Conservation (phyloP, 2,113 vertebrate species). For the Cnemophilus loriae region DNA sequence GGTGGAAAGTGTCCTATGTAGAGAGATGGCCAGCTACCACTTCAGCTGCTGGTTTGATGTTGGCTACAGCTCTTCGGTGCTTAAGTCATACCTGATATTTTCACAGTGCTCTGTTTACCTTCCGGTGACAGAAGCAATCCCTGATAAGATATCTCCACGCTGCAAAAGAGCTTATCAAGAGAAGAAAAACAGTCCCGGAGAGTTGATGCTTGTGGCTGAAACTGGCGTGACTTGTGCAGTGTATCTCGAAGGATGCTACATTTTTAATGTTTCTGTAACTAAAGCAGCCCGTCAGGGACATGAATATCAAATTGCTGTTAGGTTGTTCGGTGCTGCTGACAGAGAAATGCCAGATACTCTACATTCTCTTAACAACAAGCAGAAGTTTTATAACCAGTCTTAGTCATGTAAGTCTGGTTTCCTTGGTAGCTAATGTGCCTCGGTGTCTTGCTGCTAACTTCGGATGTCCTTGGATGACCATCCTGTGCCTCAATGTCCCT, state of each 20-base stretch:
- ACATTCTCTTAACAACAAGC: not conserved
- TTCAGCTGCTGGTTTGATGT: not conserved
- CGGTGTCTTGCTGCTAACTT: not conserved
- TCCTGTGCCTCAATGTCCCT: constrained; percentile 14
- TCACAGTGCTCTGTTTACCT: not conserved
- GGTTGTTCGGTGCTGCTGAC: constrained; percentile 22
- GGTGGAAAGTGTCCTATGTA: not conserved
- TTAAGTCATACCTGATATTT: not conserved
- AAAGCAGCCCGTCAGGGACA: not conserved
- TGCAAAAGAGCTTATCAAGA: not conserved
- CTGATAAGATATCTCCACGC: not conserved
- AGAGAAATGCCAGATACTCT: not conserved
- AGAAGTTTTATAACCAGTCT: not conserved
- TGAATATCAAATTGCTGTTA: not conserved
- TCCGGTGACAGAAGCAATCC: constrained; percentile 1
- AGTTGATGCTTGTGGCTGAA: not conserved
- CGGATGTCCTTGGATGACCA: constrained; percentile 45
- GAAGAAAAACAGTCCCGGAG: not conserved
- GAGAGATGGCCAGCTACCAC: not conserved
- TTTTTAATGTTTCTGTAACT: constrained; percentile 41
- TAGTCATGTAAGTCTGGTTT: not conserved
- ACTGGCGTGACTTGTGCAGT: not conserved
- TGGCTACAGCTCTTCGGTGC: not conserved
- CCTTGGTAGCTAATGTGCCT: not conserved
- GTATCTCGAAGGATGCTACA: not conserved